A percentile compares a stretch with the other conserved stretches of the same genome.
phyloP scores from a whole-genome alignment of 2,113 vertebrate genomes.

The Epinephelus cyanopodus region DNA sequence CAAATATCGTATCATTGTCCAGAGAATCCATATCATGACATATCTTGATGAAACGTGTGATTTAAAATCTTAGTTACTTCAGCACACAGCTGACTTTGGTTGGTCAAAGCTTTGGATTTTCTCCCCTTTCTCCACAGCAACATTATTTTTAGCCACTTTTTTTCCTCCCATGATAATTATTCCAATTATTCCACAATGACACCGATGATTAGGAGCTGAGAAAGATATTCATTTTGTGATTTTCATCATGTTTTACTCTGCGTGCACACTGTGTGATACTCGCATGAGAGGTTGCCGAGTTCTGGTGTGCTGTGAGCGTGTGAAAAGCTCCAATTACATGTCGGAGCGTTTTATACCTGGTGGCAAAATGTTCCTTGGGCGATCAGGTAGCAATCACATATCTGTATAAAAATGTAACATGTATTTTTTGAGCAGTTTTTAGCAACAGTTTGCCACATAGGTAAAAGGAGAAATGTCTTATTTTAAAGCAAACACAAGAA shows the following conservation, averaged over 20 bases:
- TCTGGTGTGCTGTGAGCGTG: not conserved
- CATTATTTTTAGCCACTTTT: not conserved
- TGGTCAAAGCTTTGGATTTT: not conserved
- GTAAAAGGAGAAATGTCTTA: not conserved
- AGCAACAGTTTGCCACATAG: not conserved
- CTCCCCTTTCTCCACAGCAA: constrained; percentile 13
- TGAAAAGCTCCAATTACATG: constrained; percentile 5
- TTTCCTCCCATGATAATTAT: not conserved
- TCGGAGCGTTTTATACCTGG: not conserved
- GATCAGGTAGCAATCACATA: not conserved
- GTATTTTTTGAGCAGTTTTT: no score
- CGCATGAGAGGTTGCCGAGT: not conserved
- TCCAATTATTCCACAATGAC: constrained; percentile 3
- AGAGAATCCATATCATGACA: no score
- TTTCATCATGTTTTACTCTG: constrained; percentile 7
- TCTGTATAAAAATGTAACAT: no score
- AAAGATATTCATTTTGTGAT: not conserved
- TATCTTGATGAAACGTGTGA: no score
- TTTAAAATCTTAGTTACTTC: not conserved
- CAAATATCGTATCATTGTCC: no score
- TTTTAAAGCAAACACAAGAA: not conserved
- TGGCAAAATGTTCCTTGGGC: not conserved
- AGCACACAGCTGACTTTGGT: not conserved
- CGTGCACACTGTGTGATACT: not conserved
- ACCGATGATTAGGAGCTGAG: not conserved